A percentile compares a stretch with the other conserved stretches of the same genome.
phyloP scores from a whole-genome alignment of 2,888 invertebrate genomes.

The Fabriciana adippe region DNA sequence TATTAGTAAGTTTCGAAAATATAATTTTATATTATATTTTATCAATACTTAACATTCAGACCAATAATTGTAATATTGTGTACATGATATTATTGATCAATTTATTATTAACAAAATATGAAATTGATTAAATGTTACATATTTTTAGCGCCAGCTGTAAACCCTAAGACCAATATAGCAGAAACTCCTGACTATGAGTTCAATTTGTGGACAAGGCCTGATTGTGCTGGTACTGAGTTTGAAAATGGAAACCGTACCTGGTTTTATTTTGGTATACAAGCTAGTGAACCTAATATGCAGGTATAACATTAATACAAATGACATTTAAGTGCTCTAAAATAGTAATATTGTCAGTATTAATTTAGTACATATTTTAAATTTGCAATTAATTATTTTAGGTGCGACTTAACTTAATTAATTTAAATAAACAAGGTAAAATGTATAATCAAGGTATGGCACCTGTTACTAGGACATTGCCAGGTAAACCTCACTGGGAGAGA shows the following conservation, averaged over 20 bases:
- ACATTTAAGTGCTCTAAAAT: neutral
- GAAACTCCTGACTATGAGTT: constrained; percentile 89
- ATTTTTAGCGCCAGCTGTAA: constrained; percentile 61
- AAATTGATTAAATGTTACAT: neutral
- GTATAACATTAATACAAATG: constrained; percentile 57
- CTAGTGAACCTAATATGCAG: constrained; percentile 75
- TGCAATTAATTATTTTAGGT: constrained; percentile 63
- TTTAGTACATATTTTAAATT: neutral
- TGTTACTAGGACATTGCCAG: constrained; percentile 88
- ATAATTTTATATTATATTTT: constrained; percentile 13
- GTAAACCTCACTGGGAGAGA: constrained; percentile 91
- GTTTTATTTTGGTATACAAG: constrained; percentile 94
- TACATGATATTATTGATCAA: neutral
- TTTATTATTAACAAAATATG: neutral
- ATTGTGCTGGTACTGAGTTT: constrained; percentile 92
- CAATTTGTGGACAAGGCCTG: constrained; percentile 94
- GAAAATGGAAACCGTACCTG: constrained; percentile 95
- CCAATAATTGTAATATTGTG: neutral
- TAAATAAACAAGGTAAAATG: constrained; percentile 95
- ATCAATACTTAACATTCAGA: neutral
- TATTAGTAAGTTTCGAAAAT: constrained; percentile 70
- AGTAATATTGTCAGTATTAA: no score
- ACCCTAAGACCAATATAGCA: constrained; percentile 61
- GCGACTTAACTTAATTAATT: constrained; percentile 91
- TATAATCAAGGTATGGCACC: constrained; percentile 96